Base-by-base conservation (phyloP, 1,140 invertebrate species). In the Riptortus pedestris region DNA sequence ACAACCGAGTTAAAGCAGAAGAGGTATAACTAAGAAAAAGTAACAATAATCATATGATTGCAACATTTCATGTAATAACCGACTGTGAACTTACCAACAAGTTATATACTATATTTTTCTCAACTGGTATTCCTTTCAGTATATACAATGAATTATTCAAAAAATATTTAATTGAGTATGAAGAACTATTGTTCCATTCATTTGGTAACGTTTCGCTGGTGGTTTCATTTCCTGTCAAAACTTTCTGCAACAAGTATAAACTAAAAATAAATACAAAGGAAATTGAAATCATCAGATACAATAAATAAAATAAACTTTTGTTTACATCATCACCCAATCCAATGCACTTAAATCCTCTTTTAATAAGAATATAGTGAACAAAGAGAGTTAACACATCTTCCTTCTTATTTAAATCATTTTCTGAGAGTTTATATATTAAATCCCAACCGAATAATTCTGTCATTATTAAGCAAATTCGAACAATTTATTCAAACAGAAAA, bases 281-380 rank as follows among this genome's bases (percentile, higher is more conserved):
- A 38, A 45, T 22, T 16, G 27, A 9, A 33, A 12, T 33, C 11
- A 33, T 9, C 11, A 33, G 9, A 27, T 22, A 27, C 9, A 58
- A 14, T 60, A 2, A 14, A 43, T 24, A 20, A 16, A 61, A 4
- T 16, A 61, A 14, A 12, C 28, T 26, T 2, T 52, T 60, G 71
- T 71, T 73, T 75, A 86, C 85, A 66, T 81, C 79, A 71, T 89
- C 85, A 2, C 85, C 85, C 43, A 85, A 73, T 51, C 87, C 87
- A 66, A 88, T 78, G 69, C 83, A 88, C 65, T 79, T 80, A 67
- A 86, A 88, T 33, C 82, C 84, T 72, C 81, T 80, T 73, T 84
- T 87, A 0, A 83, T 77, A 1, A 89, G 72, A 71, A 83, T 80
- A 77, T 84, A 88, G 71, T 90, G 87, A 24, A 81, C 74, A 48